phyloP scores from a whole-genome alignment of 1,140 invertebrate species.

The Stegodyphus mimosarum region DNA sequence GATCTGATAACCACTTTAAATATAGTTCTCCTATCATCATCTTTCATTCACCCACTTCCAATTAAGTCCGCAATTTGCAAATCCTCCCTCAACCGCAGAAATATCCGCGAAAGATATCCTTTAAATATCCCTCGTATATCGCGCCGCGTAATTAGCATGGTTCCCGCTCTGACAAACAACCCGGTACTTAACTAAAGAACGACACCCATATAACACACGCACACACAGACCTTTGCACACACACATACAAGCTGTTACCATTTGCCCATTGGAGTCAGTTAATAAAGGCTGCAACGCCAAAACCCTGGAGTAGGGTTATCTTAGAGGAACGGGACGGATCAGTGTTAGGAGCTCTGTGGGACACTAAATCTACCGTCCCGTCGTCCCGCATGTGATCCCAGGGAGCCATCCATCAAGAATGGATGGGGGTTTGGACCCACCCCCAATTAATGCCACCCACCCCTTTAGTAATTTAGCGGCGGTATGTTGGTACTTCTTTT shows the following conservation, averaged over 20 bases:
- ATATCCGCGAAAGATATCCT: slow-evolving; percentile 15
- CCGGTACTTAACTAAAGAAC: slow-evolving; percentile 54
- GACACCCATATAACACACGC: slow-evolving; percentile 25
- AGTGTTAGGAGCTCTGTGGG: slow-evolving; percentile 42
- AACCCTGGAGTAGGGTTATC: slow-evolving; percentile 39
- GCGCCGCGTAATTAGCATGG: slow-evolving; percentile 47
- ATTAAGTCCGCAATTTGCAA: slow-evolving; percentile 24
- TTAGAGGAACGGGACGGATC: slow-evolving; percentile 39
- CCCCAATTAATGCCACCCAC: slow-evolving; percentile 43
- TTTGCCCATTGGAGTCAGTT: slow-evolving; percentile 18
- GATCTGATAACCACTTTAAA: no score
- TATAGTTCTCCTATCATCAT: no score
- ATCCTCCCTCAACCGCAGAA: slow-evolving; percentile 20
- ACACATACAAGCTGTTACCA: slow-evolving; percentile 1
- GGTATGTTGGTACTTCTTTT: slow-evolving; percentile 27
- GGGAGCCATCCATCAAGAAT: slow-evolving; percentile 56
- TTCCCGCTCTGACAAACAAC: slow-evolving; percentile 36
- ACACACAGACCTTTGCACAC: slow-evolving; percentile 6
- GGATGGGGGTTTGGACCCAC: slow-evolving; percentile 26
- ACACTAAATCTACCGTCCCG: slow-evolving; percentile 54
- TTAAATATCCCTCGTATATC: slow-evolving; percentile 41
- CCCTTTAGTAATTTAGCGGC: slow-evolving; percentile 32
- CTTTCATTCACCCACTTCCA: neutral
- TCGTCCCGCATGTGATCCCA: slow-evolving; percentile 52
- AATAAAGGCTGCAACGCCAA: slow-evolving; percentile 3